Base-by-base conservation (phyloP, 2,797 vertebrate species). In the Peromyscus attwateri region DNA sequence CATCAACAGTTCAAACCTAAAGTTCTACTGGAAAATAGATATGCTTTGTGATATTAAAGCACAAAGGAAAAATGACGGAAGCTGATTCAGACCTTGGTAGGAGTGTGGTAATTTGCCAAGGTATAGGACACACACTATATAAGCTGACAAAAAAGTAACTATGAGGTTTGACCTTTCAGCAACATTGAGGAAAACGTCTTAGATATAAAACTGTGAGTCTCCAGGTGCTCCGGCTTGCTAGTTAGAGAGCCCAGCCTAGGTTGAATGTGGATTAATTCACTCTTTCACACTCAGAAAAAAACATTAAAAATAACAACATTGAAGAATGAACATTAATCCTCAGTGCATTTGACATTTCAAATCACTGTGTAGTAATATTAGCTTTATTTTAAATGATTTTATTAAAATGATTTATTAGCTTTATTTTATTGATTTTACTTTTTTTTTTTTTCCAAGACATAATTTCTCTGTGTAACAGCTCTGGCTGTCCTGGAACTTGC, bases 1-100 rank as follows among this genome's bases (percentile, higher is more conserved):
- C 6, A 79, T 23, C n/a, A 92, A 34, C 31, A 89, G 71, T 82
- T 95, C 64, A 95, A 92, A 80, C 60, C 85, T 92, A 52, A 92
- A 95, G 16, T 68, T 95, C 87, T 95, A 64, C 84, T 92, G 75
- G 66, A 49, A 87, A 95, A 92, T 17, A 23, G 80, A 91, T 88
- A 95, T 46, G 87, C 29, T 95, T 91, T 49, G 62, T 77, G 66
- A 82, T 81, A 11, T 77, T 73, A 93, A 96, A 83, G 27, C 2
- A 0, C 64, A 92, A 79, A 29, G 34, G 68, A 89, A 88, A 95
- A 81, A 90, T 90, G n/a, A 46, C 76, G 46, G 55, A 73, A 46
- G 49, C 19, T n/a, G 37, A 77, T 68, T 46, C 31, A 31, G 37
- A 79, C 40, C 80, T 88, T 91, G 12, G 71, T 80, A 73, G 52